phyloP scores from a whole-genome alignment of 2,113 vertebrate genomes.

The Pygathrix nemaeus region DNA sequence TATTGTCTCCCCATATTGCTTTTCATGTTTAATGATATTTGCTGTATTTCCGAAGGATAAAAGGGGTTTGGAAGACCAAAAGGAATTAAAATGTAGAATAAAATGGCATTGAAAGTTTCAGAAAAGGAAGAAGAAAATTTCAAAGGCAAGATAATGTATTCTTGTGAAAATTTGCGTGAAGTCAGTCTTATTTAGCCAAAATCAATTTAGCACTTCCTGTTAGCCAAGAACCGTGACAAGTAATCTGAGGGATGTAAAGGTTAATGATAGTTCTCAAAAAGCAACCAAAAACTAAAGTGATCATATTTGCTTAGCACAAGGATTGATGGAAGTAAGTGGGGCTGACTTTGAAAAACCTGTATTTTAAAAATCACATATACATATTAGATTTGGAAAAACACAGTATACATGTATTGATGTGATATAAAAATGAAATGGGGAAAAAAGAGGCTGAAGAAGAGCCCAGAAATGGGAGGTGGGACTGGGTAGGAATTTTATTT shows the following conservation, averaged over 20 bases:
- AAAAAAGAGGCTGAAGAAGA: slow-evolving; percentile 27
- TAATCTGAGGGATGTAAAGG: background rate
- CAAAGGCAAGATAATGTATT: background rate
- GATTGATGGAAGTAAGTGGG: background rate
- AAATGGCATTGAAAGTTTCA: background rate
- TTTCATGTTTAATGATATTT: slow-evolving; percentile 24
- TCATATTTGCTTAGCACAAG: background rate
- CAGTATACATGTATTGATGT: background rate
- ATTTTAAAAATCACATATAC: background rate
- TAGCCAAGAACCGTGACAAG: background rate
- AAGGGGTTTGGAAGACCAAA: background rate
- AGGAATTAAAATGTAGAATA: background rate
- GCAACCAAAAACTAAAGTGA: background rate
- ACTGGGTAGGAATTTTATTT: background rate
- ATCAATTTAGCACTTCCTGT: background rate
- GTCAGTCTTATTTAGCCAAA: background rate
- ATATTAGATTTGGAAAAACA: background rate
- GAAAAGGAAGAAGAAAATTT: background rate
- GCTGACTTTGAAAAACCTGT: background rate
- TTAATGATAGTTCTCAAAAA: background rate
- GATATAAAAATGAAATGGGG: background rate
- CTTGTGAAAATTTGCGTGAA: background rate
- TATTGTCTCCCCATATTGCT: background rate
- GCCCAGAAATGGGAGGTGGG: background rate
- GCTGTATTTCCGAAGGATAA: background rate